phyloP scores from a whole-genome alignment of 92 coral and sea anemone genomes.

The Chrysogorgia sp. region DNA sequence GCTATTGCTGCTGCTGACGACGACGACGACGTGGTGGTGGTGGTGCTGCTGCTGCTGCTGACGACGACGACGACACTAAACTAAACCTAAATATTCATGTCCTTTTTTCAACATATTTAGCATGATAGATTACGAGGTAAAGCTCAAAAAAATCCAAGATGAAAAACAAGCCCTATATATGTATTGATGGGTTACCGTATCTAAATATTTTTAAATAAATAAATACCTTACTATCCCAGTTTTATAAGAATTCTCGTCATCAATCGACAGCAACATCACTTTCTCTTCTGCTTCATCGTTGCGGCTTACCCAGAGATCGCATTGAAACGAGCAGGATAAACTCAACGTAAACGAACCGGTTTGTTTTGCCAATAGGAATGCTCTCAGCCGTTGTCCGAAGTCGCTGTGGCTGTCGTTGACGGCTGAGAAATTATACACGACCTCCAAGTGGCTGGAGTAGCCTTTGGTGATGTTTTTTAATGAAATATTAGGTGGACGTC shows the following conservation, averaged over 20 bases:
- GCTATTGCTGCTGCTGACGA: too few relatives aligned
- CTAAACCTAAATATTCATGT: too few relatives aligned
- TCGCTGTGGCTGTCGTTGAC: background rate
- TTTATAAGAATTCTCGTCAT: background rate
- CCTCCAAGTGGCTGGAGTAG: slow-evolving; percentile 20
- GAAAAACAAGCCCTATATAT: background rate
- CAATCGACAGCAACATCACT: background rate
- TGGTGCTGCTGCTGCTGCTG: too few relatives aligned
- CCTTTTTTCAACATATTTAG: too few relatives aligned
- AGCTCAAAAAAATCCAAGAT: too few relatives aligned
- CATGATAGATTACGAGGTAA: too few relatives aligned
- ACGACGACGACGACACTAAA: too few relatives aligned
- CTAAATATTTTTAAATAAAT: too few relatives aligned
- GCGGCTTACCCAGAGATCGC: slow-evolving; percentile 20
- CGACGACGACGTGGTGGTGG: too few relatives aligned
- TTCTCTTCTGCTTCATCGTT: background rate
- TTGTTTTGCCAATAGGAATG: background rate
- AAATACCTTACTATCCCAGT: background rate
- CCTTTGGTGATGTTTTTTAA: background rate
- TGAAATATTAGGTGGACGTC: slow-evolving; percentile 2
- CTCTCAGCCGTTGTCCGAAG: slow-evolving; percentile 11
- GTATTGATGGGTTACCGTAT: too few relatives aligned
- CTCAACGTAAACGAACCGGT: slow-evolving; percentile 7
- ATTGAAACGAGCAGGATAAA: slow-evolving; percentile 19
- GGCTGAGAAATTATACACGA: slow-evolving; percentile 3